Conservation (phyloP, 2,113 vertebrate genomes). For the Xiphorhynchus elegans region DNA sequence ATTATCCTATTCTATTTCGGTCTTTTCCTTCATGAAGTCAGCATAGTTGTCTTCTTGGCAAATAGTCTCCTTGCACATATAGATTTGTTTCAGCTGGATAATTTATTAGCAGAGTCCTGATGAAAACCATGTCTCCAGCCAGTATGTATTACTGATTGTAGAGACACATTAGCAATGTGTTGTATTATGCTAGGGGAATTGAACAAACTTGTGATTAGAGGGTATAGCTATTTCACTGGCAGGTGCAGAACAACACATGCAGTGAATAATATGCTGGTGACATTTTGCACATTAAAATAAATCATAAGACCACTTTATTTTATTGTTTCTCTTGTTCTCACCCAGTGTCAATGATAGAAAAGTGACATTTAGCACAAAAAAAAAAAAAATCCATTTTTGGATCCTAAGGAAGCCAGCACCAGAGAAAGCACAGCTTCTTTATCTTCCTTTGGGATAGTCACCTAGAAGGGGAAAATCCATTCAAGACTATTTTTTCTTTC, state of each 20-base stretch:
- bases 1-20: neutral
- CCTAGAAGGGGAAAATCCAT: neutral
- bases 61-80: neutral
- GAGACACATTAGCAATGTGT: neutral
- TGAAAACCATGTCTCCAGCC: neutral
- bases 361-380: neutral
- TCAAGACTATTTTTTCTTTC: neutral
- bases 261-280: neutral
- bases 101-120: neutral
- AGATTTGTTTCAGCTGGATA: neutral
- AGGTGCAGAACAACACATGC: neutral
- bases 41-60: neutral
- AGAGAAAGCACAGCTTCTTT: neutral
- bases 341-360: neutral
- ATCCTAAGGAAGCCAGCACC: neutral
- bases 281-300: neutral
- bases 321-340: neutral
- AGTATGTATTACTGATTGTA: neutral
- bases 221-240: neutral
- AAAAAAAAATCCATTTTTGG: neutral
- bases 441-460: neutral
- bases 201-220: neutral
- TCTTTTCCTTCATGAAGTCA: neutral
- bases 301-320: neutral
- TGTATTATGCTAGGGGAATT: neutral